These are phyloP conservation scores for Alsophila aescularia DNA, from an alignment of 2,888 invertebrate genomes.

Conservation along the genomic window DNA sequence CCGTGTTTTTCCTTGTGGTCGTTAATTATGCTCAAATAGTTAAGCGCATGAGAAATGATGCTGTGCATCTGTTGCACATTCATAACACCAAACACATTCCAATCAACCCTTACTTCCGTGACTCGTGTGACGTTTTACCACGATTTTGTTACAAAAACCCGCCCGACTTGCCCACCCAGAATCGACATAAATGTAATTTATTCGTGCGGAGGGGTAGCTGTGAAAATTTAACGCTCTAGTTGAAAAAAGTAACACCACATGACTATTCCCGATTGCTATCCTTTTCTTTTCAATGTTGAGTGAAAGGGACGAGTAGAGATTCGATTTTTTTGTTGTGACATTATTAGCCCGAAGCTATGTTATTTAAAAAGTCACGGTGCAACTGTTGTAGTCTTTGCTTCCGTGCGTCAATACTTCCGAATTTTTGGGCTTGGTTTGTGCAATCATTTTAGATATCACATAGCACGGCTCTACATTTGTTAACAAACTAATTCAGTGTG, in stretches of 20 bases:
- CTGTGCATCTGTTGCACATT: slow-evolving; percentile 63
- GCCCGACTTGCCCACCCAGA: slow-evolving; percentile 73
- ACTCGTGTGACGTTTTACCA: slow-evolving; percentile 59
- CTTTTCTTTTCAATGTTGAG: slow-evolving; percentile 50
- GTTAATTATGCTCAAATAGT: slow-evolving; percentile 25
- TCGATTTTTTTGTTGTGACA: slow-evolving; percentile 47
- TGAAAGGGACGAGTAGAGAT: slow-evolving; percentile 49
- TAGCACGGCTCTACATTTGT: not conserved
- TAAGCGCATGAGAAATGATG: slow-evolving; percentile 23
- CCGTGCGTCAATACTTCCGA: slow-evolving; percentile 38
- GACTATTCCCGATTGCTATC: slow-evolving; percentile 58
- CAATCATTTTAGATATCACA: not conserved
- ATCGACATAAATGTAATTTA: slow-evolving; percentile 80
- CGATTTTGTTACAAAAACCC: slow-evolving; percentile 67
- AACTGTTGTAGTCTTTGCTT: slow-evolving; percentile 65
- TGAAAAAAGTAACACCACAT: slow-evolving; percentile 76
- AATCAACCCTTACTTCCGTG: slow-evolving; percentile 76
- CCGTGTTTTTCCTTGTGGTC: not conserved
- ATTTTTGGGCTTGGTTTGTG: too few relatives aligned
- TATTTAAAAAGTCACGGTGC: slow-evolving; percentile 73
- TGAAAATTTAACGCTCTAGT: slow-evolving; percentile 74
- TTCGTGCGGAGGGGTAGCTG: slow-evolving; percentile 74
- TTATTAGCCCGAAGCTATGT: slow-evolving; percentile 60
- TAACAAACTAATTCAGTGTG: not conserved
- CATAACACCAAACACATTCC: slow-evolving; percentile 55